Evolutionary conservation across 2,797 vertebrate species (phyloP), one percentile per base, ranked within the genome.

Genomic region (Moxostoma hubbsi): DNA sequence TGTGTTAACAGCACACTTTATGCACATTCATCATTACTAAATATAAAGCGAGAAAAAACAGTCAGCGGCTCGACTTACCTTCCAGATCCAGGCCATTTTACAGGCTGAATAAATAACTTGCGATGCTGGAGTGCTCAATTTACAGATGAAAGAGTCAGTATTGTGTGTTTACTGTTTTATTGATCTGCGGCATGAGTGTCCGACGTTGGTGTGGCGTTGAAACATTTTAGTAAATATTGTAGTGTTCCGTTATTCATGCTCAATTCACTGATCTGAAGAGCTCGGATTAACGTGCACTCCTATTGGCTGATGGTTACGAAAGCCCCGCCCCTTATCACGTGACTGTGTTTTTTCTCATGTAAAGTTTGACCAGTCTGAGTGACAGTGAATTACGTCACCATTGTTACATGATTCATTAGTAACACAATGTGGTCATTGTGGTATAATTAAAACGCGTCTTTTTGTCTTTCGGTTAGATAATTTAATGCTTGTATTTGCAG

Each of bases 71-170:
- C 61, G 69, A 85, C 94, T 96, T 95, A 98, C 97, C 97, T 98
- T 98, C 91, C 95, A 94, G 90, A 96, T 93, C 96, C 96, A 97
- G 96, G 96, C 96, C 96, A 98, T 98, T 91, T 92, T 95, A 93
- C 85, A 87, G 85, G 88, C 82, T 91, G 90, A 90, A 86, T 88
- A 85, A 87, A 87, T 80, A 75, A 72, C 77, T 75, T 63, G 90
- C 88, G 87, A 89, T 88, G 87, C 87, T 82, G 86, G 87, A 84
- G 74, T 86, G 86, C 86, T 84, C 81, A 87, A 83, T 72, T 80
- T 65, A 83, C 82, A 86, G 82, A 79, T 89, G 82, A 80, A 85
- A 87, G 69, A 87, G 75, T 87, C 82, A 73, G 64, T 73, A 5
- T 85, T 81, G 81, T 68, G 64, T 49, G 54, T 65, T 80, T 5